Evolutionary conservation across 2,888 invertebrate genomes (phyloP).

Genomic region (Lasioglossum vierecki): DNA sequence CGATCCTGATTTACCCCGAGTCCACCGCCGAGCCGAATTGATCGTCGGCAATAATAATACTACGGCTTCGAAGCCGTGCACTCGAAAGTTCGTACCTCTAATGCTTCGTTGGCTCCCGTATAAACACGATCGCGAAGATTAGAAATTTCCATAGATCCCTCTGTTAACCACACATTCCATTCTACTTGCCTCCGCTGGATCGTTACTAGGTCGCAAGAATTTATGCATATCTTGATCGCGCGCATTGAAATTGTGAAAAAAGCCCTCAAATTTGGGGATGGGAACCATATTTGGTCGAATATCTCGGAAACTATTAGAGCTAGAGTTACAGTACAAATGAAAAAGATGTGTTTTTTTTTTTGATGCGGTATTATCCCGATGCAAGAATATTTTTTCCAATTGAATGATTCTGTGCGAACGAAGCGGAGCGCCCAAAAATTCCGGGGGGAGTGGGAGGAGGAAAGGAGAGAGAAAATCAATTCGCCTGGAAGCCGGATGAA

Average conservation of each 20-base stretch:
- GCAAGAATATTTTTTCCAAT: neutral
- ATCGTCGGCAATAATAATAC: conserved; percentile 62
- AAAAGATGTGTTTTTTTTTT: too few species aligned
- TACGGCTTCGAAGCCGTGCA: conserved; percentile 31
- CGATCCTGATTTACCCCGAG: conserved; percentile 59
- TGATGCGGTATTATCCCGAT: neutral
- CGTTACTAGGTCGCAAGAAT: neutral
- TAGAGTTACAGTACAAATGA: too few species aligned
- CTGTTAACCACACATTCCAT: neutral
- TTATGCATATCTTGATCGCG: neutral
- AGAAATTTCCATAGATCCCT: neutral
- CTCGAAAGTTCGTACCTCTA: neutral
- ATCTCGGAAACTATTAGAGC: too few species aligned
- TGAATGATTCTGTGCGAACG: neutral
- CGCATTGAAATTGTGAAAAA: too few species aligned
- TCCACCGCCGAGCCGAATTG: conserved; percentile 55
- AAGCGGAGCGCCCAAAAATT: neutral
- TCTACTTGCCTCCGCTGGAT: neutral
- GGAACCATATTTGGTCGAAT: too few species aligned
- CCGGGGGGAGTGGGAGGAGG: neutral
- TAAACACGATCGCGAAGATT: neutral
- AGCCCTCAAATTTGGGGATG: too few species aligned
- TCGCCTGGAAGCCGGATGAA: neutral
- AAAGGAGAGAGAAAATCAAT: neutral
- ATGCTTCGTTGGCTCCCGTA: neutral